A percentile compares a stretch with the other conserved stretches of the same genome.
phyloP scores from a whole-genome alignment of 2,113 vertebrate species.

The Cariama cristata region DNA sequence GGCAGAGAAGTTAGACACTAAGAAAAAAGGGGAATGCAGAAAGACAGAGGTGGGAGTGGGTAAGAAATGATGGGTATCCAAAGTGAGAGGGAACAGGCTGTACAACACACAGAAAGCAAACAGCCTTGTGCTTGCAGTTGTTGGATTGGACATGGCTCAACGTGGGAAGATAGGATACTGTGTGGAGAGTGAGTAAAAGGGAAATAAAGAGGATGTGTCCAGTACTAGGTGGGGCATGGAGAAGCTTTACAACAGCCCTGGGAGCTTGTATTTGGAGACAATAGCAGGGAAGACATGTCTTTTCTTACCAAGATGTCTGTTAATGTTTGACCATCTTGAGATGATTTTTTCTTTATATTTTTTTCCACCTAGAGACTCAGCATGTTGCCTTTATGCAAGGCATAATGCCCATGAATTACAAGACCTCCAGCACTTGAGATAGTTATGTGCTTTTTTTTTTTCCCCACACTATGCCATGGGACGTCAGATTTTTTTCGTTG shows the following conservation, averaged over 20 bases:
- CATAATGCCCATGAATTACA: background rate
- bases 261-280: background rate
- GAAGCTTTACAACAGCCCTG: background rate
- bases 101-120: background rate
- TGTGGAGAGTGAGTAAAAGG: background rate
- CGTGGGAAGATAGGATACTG: fast-evolving
- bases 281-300: background rate
- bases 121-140: background rate
- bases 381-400: background rate
- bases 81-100: background rate
- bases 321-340: background rate
- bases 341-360: background rate
- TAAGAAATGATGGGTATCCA: background rate
- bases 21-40: background rate
- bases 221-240: background rate
- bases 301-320: background rate
- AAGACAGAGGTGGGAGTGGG: background rate
- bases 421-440: background rate
- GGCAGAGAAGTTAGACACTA: background rate
- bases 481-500: background rate
- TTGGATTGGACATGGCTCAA: background rate
- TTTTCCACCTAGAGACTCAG: background rate
- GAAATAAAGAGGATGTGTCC: background rate
- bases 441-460: background rate
- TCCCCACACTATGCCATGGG: background rate